Conservation (phyloP, 2,113 vertebrate genomes). For the Microcebus ravelobensis region DNA sequence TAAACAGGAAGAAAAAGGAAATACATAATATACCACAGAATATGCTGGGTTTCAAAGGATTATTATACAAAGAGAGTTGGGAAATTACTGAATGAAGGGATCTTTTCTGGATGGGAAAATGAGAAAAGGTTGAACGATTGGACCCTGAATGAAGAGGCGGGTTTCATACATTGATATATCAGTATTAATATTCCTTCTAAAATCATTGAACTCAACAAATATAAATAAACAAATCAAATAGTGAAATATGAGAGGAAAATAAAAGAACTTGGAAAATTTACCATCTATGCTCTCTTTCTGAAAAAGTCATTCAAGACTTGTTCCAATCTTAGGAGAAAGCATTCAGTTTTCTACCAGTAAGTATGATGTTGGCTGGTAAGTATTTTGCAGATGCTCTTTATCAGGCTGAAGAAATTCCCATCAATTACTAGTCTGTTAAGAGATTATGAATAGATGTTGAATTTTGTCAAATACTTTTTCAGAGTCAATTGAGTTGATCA, state of each 20-base stretch:
- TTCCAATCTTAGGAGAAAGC: not conserved
- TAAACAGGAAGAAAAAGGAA: not conserved
- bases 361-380: not conserved
- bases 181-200: not conserved
- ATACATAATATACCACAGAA: not conserved
- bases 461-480: not conserved
- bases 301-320: not conserved
- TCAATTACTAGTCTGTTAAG: not conserved
- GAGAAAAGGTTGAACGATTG: not conserved
- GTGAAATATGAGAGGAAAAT: not conserved
- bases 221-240: not conserved
- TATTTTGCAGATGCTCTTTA: not conserved
- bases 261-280: slow-evolving; percentile 2
- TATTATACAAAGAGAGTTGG: not conserved
- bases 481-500: not conserved
- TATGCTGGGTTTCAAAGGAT: not conserved
- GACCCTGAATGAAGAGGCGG: not conserved
- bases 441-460: not conserved
- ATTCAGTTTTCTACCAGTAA: not conserved
- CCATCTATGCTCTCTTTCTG: not conserved
- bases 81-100: not conserved
- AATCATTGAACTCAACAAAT: not conserved
- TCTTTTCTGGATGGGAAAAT: not conserved
- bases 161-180: not conserved
- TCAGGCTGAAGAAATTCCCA: not conserved